These are phyloP conservation scores for Lithobates sylvaticus DNA, from an alignment of 2,797 vertebrate genomes.

Conservation along the genomic window DNA sequence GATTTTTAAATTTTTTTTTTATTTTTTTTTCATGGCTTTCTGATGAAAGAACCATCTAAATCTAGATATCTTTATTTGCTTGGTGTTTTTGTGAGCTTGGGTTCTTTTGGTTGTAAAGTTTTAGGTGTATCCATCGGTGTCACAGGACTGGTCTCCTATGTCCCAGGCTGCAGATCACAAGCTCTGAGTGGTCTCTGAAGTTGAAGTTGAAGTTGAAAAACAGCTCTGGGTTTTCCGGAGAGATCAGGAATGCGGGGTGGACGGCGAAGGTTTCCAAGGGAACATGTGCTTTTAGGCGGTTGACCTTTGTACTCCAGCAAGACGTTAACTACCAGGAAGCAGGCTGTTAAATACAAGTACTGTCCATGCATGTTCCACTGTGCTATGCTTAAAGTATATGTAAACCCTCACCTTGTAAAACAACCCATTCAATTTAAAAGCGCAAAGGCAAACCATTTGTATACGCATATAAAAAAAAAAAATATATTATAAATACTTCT, in stretches of 20 bases:
- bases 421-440: too few species aligned
- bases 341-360: neutral
- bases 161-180: neutral
- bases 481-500: too few species aligned
- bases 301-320: conserved; percentile 2
- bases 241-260: neutral
- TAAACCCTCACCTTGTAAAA: too few species aligned
- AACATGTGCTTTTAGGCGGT: conserved; percentile 3
- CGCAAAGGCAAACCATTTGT: too few species aligned
- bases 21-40: too few species aligned
- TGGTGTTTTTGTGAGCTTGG: too few species aligned
- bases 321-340: neutral
- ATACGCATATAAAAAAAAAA: too few species aligned
- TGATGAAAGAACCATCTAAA: too few species aligned
- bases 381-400: neutral
- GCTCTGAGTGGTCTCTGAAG: neutral
- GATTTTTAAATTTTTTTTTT: too few species aligned
- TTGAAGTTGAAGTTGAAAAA: neutral
- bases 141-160: neutral
- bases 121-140: neutral
- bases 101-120: too few species aligned
- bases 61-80: too few species aligned
- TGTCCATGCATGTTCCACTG: neutral
- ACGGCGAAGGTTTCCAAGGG: neutral
- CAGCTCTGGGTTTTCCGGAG: neutral